Evolutionary conservation across 2,113 vertebrate species (phyloP).

Genomic region (Otus sunia): DNA sequence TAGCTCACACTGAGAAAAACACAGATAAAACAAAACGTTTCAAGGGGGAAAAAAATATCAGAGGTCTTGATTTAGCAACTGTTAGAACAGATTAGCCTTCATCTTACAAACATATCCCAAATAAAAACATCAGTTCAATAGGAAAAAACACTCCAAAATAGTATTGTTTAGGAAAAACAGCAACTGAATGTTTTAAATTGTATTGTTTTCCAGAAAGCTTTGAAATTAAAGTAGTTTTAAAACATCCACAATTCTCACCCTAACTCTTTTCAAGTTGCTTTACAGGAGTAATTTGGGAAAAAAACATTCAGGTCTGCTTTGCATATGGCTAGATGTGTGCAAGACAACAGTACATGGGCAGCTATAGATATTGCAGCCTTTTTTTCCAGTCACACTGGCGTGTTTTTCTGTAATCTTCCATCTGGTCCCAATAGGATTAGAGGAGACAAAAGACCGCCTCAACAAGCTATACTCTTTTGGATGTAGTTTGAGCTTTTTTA

Average conservation of each 20-base stretch:
- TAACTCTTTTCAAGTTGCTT: background rate
- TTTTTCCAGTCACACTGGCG: background rate
- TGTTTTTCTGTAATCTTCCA: background rate
- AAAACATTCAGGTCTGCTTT: background rate
- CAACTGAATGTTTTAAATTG: background rate
- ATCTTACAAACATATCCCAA: background rate
- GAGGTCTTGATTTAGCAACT: background rate
- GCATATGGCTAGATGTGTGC: background rate
- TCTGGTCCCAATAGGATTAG: background rate
- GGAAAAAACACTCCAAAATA: background rate
- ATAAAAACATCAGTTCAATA: background rate
- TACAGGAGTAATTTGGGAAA: background rate
- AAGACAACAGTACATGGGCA: accelerated
- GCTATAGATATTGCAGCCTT: background rate
- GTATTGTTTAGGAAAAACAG: background rate
- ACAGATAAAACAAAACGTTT: background rate
- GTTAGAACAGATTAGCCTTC: background rate
- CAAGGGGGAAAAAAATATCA: background rate
- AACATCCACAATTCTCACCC: background rate
- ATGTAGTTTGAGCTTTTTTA: background rate
- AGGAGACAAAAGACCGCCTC: background rate
- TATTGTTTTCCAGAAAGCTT: background rate
- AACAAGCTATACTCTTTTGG: background rate
- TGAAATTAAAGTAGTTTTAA: constrained; percentile 12
- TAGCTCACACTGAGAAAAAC: background rate